Evolutionary conservation across 2,888 invertebrate species (phyloP), one percentile per base, ranked within the genome.

Genomic region (Lithophane socia): DNA sequence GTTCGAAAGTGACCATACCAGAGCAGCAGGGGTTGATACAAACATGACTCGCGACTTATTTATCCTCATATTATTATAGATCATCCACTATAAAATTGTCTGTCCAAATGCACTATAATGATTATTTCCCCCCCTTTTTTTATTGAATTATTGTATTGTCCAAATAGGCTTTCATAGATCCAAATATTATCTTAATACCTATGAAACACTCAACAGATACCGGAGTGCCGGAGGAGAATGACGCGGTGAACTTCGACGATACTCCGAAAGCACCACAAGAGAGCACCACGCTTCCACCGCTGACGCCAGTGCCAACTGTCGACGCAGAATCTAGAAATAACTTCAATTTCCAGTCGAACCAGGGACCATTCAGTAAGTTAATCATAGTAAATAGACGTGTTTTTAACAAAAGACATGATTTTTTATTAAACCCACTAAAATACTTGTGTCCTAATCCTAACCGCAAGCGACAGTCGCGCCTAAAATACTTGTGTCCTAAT

Each of bases 241-340:
- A 88, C 13, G 58, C 87, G 0, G 89, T 88, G n/a, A 86, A 85
- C 61, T 86, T 89, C 21, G 86, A 88, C 0, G 85, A 78, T 8
- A 18, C 52, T 13, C 61, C 81, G 0, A 29, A 37, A 5, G 54
- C 3, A 0, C 47, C 76, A 10, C 61, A 64, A 49, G 83, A 85
- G n/a, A 49, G 61, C 52, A 83, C 89, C 0, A 81, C 88, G 10
- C 24, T 85, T 21, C 66, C 80, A 2, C 44, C 83, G 0, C 72
- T 89, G 29, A 83, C 87, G 0, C 87, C 87, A 21, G 76, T 81
- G 10, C 88, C 87, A 73, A 29, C 60, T 13, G 60, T 75, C 21
- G 9, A 63, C 2, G 47, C 85, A 0, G 89, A 86, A 4, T 83
- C 88, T 8, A 86, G 89, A 52, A 89, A 84, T 18, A 86, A 2